Evolutionary conservation across 1,140 invertebrate species (phyloP), one percentile per base, ranked within the genome.

Genomic region (Physella acuta): DNA sequence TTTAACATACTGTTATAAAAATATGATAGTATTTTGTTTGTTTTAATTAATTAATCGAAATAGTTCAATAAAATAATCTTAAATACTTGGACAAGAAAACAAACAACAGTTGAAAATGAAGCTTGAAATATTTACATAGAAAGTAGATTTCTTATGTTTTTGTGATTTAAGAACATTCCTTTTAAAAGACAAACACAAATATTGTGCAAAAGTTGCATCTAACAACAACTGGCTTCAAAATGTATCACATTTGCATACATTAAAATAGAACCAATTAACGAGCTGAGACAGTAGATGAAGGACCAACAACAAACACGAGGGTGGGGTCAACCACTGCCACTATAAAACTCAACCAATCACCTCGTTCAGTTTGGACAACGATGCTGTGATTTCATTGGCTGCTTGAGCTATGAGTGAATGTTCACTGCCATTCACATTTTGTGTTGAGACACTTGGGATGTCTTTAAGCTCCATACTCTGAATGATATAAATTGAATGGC

Each of bases 351-450:
- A n/a, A n/a, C 30, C 51, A 37, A 37, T 72, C 71, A 75, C 75
- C 73, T 74, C 73, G 58, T 76, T 76, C 49, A 76, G 68, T 53
- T 71, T 75, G 51, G 73, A 74, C 55, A 76, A 64, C 16, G 75
- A 76, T 17, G 71, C 73, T 66, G 75, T 73, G 49, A 75, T 71
- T 68, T 75, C 70, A 72, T 71, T 73, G 66, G 75, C 75, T 68
- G 75, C 65, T 64, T 74, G 69, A 37, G 70, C 71, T 44, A 76
- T 72, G 36, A 76, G 73, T 16, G 70, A 70, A 63, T 75, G 74
- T 66, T 76, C 73, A 30, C 64, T 55, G 62, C 68, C 67, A 33
- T 56, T 55, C 2, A 28, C 39, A 17, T 24, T 56, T 33, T 69
- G 51, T 58, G 58, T 60, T 5, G 72, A 72, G 16, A 71, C 59